phyloP scores from a whole-genome alignment of 2,797 vertebrate genomes.

The Adelosebastes latens region DNA sequence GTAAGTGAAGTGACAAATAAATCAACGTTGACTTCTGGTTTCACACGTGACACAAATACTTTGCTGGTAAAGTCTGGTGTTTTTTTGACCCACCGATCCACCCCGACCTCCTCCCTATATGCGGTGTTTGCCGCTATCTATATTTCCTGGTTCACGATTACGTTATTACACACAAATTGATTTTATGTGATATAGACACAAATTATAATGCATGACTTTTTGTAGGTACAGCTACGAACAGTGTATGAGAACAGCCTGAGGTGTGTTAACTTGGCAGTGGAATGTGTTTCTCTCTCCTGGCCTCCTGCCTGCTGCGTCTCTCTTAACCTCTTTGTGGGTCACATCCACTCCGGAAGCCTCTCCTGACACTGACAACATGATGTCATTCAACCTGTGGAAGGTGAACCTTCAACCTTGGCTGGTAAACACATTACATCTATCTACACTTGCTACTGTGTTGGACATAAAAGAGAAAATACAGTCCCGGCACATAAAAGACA shows the following conservation, averaged over 20 bases:
- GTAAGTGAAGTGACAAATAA: too few relatives aligned
- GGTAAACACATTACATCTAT: not conserved
- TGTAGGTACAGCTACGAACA: too few relatives aligned
- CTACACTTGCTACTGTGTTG: not conserved
- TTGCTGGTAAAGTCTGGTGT: too few relatives aligned
- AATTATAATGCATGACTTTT: too few relatives aligned
- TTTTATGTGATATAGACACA: too few relatives aligned
- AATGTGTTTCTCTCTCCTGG: not conserved
- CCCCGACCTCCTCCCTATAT: too few relatives aligned
- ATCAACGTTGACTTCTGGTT: too few relatives aligned
- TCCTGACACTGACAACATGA: not conserved
- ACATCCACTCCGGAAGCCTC: constrained; percentile 9
- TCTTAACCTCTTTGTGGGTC: constrained; percentile 21
- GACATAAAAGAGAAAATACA: not conserved
- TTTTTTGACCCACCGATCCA: too few relatives aligned
- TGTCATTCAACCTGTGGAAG: not conserved
- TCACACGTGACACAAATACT: too few relatives aligned
- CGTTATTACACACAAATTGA: too few relatives aligned
- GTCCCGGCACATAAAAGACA: not conserved
- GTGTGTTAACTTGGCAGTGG: constrained; percentile 10
- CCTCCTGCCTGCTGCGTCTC: constrained; percentile 10
- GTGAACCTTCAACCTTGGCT: not conserved
- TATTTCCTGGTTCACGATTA: too few relatives aligned
- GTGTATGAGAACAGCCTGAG: not conserved
- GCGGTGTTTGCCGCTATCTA: too few relatives aligned